Evolutionary conservation across 2,888 invertebrate genomes (phyloP), one percentile per base, ranked within the genome.

Genomic region (Eueremaeus valkanovi): DNA sequence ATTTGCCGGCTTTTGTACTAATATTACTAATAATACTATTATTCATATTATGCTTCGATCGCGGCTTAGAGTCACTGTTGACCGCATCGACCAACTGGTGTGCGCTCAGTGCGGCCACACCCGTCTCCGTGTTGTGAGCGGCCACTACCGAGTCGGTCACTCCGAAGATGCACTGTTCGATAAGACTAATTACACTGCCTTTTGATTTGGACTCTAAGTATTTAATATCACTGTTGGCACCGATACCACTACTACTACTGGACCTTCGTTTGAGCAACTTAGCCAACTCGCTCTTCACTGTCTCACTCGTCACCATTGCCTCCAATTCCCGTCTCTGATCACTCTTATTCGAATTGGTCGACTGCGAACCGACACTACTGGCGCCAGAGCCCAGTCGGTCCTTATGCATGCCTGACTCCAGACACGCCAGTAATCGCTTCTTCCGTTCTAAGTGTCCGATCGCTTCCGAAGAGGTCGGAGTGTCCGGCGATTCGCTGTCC

Each of bases 391-490:
- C 55, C 18, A 33, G 16, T 18, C 68, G 18, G 2, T 68, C 68
- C 33, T 68, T 68, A 68, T 68, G 68, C 13, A 36, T n/a, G 68
- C 13, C 63, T 1, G 33, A 36, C 33, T 75, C 75, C 3, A 75
- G 18, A 63, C 73, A 72, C 24, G 73, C 76, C 29, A 79, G 66
- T 16, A 79, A 73, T 21, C 79, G 76, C 68, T 78, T 78, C 75
- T 77, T 78, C 33, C 79, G 76, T 72, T 79, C 78, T 33, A 77
- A 16, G 66, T 76, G 77, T 33, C 79, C 76, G 24, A 68, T 68
- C 9, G 36, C 68, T 40, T 68, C 68, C 29, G 40, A 40, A 18
- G 31, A 42, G 61, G 77, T 68, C 55, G 72, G 73, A 68, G 75
- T 72, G 73, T 78, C 78, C 45, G 31, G 51, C 21, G 55, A 68